Evolutionary conservation across 2,888 invertebrate genomes (phyloP), one percentile per base, ranked within the genome.

Genomic region (Apoda limacodes): DNA sequence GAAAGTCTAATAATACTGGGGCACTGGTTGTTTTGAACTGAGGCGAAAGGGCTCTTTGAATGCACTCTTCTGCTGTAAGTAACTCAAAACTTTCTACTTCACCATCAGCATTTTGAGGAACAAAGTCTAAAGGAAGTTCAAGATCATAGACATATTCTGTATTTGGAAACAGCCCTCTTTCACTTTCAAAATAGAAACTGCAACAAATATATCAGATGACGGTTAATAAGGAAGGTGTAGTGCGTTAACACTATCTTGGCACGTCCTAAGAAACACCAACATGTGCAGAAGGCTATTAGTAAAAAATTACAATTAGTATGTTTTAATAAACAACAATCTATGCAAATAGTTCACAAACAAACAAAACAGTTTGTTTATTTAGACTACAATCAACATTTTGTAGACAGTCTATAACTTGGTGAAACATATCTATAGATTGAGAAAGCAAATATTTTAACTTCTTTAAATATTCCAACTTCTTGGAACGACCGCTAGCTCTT

Each of bases 21-120:
- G 92, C 92, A 63, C 95, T 95, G 28, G 97, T 97, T 22, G 95
- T 94, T 69, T 97, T 98, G 65, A 95, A 97, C 46, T 93, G 89
- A 0, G 90, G 84, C 6, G 89, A 86, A 23, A 92, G 85, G 32
- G 95, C 87, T 57, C 90, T 85, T 49, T 93, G 90, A 48, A 93
- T 71, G 55, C 90, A 91, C 65, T 95, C 92, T 47, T 87, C 85
- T 11, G 93, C 90, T 25, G 94, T 88, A 37, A 94, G 78, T 43
- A 95, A 76, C 64, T 95, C 92, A 70, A 97, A 97, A 35, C 87
- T 88, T 62, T 94, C 93, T 15, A 96, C 95, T 78, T 97, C 97
- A 9, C 96, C 96, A 66, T 97, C 97, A 17, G 92, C 89, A 71
- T 95, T 96, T 52, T 87, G 88, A n/a, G 97, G 97, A 43, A 88